Evolutionary conservation across 2,113 vertebrate species (phyloP).

Genomic region (Oryzias curvinotus): DNA sequence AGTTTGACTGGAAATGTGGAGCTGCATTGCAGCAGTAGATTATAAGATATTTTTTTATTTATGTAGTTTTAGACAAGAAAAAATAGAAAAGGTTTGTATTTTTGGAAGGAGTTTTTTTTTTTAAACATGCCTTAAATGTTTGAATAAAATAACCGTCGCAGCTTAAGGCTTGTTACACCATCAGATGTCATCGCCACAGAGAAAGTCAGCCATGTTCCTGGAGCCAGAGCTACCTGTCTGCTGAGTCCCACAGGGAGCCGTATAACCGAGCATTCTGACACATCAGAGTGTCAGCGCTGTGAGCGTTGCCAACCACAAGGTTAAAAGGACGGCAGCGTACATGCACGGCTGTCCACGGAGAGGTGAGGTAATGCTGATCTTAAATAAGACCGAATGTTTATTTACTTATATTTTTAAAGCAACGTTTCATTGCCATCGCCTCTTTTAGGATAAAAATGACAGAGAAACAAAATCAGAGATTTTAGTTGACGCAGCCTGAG

Average conservation of each 20-base stretch:
- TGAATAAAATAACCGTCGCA: constrained; percentile 24
- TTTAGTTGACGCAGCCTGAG: constrained; percentile 6
- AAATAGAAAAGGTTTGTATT: no score
- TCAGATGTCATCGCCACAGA: constrained; percentile 33
- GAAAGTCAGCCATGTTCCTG: constrained; percentile 33
- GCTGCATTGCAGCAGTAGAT: not conserved
- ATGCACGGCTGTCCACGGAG: constrained; percentile 34
- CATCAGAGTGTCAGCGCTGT: constrained; percentile 53
- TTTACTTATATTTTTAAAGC: not conserved
- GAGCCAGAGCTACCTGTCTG: constrained; percentile 49
- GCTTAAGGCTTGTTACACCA: constrained; percentile 39
- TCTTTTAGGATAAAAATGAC: constrained; percentile 12
- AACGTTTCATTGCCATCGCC: constrained; percentile 12
- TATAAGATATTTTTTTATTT: constrained; percentile 6
- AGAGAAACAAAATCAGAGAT: constrained; percentile 17
- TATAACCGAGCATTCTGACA: constrained; percentile 50
- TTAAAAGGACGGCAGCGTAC: constrained; percentile 59
- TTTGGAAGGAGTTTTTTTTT: not conserved
- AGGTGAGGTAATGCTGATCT: constrained; percentile 54
- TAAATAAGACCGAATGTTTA: constrained; percentile 38
- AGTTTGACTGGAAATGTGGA: constrained; percentile 7
- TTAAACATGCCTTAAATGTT: constrained; percentile 34
- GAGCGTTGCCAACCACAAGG: constrained; percentile 58
- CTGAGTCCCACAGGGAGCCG: constrained; percentile 40
- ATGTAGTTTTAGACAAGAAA: not conserved